Base-by-base conservation (phyloP, 2,888 invertebrate genomes). In the Hyppa rectilinea region DNA sequence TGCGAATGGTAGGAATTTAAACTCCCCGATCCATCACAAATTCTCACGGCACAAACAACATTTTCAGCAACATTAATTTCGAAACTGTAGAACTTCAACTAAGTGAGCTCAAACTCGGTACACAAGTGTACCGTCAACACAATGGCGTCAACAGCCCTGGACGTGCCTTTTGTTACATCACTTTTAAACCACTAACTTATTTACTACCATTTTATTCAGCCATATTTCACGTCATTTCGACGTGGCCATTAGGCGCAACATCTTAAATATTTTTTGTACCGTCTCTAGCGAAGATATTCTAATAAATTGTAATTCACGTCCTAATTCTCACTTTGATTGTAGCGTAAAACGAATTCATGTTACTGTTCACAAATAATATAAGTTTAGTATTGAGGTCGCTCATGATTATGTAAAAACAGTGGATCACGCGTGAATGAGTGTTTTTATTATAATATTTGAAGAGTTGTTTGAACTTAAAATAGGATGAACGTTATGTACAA, bases 241-340 rank as follows among this genome's bases (percentile, higher is more conserved):
- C 75, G 66, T 63, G 72, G 79, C 69, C 69, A 81, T 85, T 83
- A 85, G 53, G 38, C 58, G 56, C 61, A 63, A 75, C 77, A 69
- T 83, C 72, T 76, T 38, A 68, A 80, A 71, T 75, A 75, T 82
- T 78, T 59, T 75, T 55, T 58, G 56, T 60, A 52, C 59, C 66
- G 65, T 75, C 69, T 55, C 59, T 58, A 81, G 64, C 78, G 50
- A 75, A 84, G 76, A 82, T 79, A 71, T 75, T 78, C 64, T 66
- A 75, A 71, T 85, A 86, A 87, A 87, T 84, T 74, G 75, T 71
- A 75, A 82, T 84, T 76, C 79, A 71, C 62, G 83, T 82, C 80
- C 80, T 74, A 83, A 81, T 87, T 86, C 80, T 53, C 55, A 52
- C 60, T 78, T 69, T 82, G 80, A 83, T 83, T 80, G 79, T 81